phyloP scores from a whole-genome alignment of 2,797 vertebrate species.

The Oreochromis mossambicus region DNA sequence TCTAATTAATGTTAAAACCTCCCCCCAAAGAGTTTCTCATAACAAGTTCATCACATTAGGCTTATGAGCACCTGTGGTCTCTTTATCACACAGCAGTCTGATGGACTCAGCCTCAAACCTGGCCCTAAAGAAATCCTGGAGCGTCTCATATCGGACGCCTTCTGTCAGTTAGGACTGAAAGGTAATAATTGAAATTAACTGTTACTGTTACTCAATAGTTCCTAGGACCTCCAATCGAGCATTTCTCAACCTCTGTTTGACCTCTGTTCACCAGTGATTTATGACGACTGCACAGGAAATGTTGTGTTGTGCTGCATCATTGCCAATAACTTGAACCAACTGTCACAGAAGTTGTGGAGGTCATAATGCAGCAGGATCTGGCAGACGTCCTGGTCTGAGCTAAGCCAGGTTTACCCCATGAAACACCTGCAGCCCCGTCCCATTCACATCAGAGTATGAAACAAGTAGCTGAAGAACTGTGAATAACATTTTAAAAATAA shows the following conservation, averaged over 20 bases:
- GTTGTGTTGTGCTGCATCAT: not conserved
- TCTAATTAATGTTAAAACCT: not conserved
- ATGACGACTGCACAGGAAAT: not conserved
- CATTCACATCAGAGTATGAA: not conserved
- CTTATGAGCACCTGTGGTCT: slow-evolving; percentile 10
- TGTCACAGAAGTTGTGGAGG: not conserved
- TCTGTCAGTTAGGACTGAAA: not conserved
- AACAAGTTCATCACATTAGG: slow-evolving; percentile 35
- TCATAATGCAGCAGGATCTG: slow-evolving; percentile 19
- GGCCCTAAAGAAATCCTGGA: not conserved
- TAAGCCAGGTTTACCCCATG: not conserved
- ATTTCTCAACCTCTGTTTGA: not conserved
- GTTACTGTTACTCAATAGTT: not conserved
- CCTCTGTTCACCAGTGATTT: not conserved
- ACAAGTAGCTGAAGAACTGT: not conserved
- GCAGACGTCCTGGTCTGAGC: not conserved
- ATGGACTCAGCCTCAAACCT: not conserved
- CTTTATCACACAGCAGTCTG: slow-evolving; percentile 30
- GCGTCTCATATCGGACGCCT: not conserved
- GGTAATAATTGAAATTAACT: not conserved
- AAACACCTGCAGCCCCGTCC: not conserved
- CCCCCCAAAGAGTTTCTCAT: slow-evolving; percentile 4
- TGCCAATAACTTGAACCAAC: not conserved
- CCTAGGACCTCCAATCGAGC: not conserved
- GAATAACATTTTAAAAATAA: not conserved